phyloP scores from a whole-genome alignment of 2,113 vertebrate species.

The Salvelinus alpinus region DNA sequence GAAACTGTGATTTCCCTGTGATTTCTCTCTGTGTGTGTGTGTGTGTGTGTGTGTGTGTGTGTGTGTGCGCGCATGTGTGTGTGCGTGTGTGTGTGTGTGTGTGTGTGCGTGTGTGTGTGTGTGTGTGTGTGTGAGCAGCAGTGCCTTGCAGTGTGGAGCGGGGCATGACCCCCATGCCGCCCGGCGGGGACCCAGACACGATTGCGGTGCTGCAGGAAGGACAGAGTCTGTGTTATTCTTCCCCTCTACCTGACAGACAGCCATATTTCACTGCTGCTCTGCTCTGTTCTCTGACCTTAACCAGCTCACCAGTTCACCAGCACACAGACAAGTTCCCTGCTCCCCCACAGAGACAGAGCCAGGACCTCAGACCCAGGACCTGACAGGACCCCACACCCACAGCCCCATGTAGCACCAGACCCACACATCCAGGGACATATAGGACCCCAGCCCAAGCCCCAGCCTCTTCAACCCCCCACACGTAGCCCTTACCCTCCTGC shows the following conservation, averaged over 20 bases:
- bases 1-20: background rate
- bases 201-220: slow-evolving; percentile 71
- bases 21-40: slow-evolving; percentile 37
- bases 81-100: slow-evolving; percentile 15
- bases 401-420: slow-evolving; percentile 15
- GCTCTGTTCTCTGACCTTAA: slow-evolving; percentile 51
- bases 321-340: slow-evolving; percentile 54
- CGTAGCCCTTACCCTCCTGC: background rate
- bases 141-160: slow-evolving; percentile 41
- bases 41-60: slow-evolving; percentile 60
- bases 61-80: background rate
- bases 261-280: slow-evolving; percentile 68
- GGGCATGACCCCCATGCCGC: slow-evolving; percentile 82
- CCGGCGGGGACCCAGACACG: slow-evolving; percentile 74
- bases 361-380: background rate
- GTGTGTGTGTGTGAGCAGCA: slow-evolving; percentile 70
- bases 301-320: slow-evolving; percentile 26
- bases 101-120: slow-evolving; percentile 16
- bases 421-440: slow-evolving; percentile 1
- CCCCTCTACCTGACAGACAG: slow-evolving; percentile 74
- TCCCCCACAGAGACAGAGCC: slow-evolving; percentile 5
- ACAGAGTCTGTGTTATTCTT: slow-evolving; percentile 81
- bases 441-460: background rate
- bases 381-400: background rate
- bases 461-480: background rate